Conservation (phyloP, 2,113 vertebrate species). For the Conger conger region DNA sequence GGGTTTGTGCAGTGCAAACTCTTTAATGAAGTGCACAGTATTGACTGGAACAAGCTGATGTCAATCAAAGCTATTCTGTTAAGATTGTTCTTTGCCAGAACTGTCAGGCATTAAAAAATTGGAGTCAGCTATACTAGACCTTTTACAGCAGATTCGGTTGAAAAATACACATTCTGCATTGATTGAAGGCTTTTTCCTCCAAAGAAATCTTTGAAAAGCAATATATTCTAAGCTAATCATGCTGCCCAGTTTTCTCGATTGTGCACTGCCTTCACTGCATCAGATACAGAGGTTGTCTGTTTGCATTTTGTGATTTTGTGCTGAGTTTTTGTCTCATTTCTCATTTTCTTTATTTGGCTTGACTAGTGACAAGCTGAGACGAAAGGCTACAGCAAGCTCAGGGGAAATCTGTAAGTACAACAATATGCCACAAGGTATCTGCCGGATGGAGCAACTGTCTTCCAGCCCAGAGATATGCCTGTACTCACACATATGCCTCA, state of each 20-base stretch:
- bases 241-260: background rate
- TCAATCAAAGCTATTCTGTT: background rate
- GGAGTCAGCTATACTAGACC: background rate
- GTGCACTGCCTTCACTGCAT: background rate
- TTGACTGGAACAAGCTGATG: background rate
- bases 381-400: conserved; percentile 1
- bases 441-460: background rate
- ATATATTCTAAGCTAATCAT: background rate
- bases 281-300: background rate
- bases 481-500: conserved; percentile 8
- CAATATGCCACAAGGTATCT: background rate
- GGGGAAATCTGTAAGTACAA: conserved; percentile 3
- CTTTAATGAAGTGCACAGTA: background rate
- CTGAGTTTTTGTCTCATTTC: conserved; percentile 16
- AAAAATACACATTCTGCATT: conserved; percentile 6
- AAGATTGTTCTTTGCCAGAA: background rate
- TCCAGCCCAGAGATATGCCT: background rate
- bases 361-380: conserved; percentile 11
- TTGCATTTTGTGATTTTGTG: background rate
- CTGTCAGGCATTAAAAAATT: background rate
- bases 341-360: background rate
- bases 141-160: background rate
- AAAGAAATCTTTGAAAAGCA: conserved; percentile 4
- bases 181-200: conserved; percentile 4
- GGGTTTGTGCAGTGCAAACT: background rate